phyloP scores from a whole-genome alignment of 2,113 vertebrate species.

The Azemiops feae region DNA sequence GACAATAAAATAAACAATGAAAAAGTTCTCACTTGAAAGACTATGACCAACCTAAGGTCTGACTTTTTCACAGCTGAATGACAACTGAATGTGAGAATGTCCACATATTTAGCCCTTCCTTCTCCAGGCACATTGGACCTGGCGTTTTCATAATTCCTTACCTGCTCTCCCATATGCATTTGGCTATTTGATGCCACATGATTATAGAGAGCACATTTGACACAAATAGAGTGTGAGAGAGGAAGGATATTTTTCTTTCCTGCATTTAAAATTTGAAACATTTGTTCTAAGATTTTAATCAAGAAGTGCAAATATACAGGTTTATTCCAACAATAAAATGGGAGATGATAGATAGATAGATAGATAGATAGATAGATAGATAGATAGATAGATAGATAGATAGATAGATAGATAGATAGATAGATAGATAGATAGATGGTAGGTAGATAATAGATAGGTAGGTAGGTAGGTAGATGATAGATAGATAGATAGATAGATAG shows the following conservation, averaged over 20 bases:
- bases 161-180: accelerated
- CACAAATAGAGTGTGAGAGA: neutral
- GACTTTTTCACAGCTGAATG: neutral
- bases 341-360: neutral
- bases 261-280: neutral
- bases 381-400: neutral
- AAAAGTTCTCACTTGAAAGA: neutral
- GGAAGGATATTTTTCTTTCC: neutral
- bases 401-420: no score
- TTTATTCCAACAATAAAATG: neutral
- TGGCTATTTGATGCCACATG: neutral
- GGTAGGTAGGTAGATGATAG: neutral
- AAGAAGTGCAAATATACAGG: neutral
- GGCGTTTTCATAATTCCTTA: neutral
- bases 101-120: neutral
- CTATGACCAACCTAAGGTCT: neutral
- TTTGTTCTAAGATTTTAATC: neutral
- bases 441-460: neutral
- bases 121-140: neutral
- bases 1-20: neutral
- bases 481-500: neutral
- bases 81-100: neutral
- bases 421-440: no score
- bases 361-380: no score
- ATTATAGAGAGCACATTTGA: neutral